Conservation (phyloP, 2,888 invertebrate species). For the Leptogaster cylindrica region DNA sequence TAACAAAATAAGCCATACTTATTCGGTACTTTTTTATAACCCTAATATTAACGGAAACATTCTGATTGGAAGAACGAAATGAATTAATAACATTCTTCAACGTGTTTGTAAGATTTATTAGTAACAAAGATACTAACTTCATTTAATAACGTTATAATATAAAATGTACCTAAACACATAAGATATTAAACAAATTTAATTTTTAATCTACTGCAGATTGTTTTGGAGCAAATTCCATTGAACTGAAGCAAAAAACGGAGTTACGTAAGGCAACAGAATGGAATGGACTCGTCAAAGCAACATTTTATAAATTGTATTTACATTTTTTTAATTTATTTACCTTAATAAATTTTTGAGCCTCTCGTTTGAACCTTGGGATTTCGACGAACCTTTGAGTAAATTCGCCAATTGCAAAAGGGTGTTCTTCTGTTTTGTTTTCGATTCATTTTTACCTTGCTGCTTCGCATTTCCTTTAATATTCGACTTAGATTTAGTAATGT, state of each 20-base stretch:
- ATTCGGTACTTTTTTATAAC: too few relatives aligned
- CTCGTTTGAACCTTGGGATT: conserved; percentile 32
- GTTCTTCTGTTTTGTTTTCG: conserved; percentile 45
- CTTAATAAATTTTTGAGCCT: conserved; percentile 47
- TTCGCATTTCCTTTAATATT: neutral
- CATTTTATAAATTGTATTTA: conserved; percentile 21
- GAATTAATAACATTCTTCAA: too few relatives aligned
- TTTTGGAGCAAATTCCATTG: conserved; percentile 41
- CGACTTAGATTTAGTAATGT: neutral
- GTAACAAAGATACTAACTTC: too few relatives aligned
- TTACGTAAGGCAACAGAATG: too few relatives aligned
- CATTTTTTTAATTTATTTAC: conserved; percentile 39
- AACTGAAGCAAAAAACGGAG: conserved; percentile 8
- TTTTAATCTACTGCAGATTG: too few relatives aligned
- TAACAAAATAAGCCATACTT: too few relatives aligned
- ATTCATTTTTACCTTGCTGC: neutral
- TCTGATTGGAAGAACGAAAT: too few relatives aligned
- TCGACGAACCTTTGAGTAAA: conserved; percentile 42
- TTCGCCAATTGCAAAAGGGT: conserved; percentile 42
- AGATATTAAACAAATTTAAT: too few relatives aligned
- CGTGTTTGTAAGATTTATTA: too few relatives aligned
- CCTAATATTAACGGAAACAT: too few relatives aligned
- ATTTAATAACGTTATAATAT: too few relatives aligned
- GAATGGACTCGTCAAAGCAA: neutral
- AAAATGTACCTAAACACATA: too few relatives aligned